Conservation (phyloP, 2,113 vertebrate species). For the Excalfactoria chinensis region DNA sequence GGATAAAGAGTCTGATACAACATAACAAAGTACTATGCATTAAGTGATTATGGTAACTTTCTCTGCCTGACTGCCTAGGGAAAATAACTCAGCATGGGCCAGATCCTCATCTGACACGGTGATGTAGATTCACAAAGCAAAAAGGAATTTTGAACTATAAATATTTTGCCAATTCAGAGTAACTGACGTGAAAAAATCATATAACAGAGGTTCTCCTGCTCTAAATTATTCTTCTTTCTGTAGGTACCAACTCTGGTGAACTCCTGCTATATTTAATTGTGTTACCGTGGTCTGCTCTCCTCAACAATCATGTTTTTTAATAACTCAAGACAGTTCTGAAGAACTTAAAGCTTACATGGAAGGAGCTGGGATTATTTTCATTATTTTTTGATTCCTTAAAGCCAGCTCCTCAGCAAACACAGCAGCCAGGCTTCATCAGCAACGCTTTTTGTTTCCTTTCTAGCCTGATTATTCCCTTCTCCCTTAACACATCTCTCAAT, state of each 20-base stretch:
- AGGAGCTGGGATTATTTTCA: neutral
- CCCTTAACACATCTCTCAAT: neutral
- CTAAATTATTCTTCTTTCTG: neutral
- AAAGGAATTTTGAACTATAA: neutral
- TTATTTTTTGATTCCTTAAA: neutral
- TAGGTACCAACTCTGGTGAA: constrained; percentile 1
- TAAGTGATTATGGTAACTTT: neutral
- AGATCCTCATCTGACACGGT: neutral
- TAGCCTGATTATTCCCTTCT: neutral
- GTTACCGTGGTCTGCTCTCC: constrained; percentile 15
- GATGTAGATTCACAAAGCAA: neutral
- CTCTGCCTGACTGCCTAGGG: neutral
- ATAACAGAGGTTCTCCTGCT: neutral
- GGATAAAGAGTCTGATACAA: neutral
- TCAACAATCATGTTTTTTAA: constrained; percentile 16
- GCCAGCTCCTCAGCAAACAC: neutral
- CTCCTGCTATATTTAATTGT: constrained; percentile 42
- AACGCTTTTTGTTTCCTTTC: neutral
- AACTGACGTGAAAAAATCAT: constrained; percentile 17
- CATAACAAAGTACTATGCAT: neutral
- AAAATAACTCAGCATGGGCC: neutral
- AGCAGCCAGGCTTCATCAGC: neutral
- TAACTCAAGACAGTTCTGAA: constrained; percentile 2
- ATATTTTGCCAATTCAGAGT: constrained; percentile 20
- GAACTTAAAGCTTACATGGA: neutral